These are phyloP conservation scores for Leucophenga varia DNA, from an alignment of 1,140 invertebrate genomes.

Conservation along the genomic window DNA sequence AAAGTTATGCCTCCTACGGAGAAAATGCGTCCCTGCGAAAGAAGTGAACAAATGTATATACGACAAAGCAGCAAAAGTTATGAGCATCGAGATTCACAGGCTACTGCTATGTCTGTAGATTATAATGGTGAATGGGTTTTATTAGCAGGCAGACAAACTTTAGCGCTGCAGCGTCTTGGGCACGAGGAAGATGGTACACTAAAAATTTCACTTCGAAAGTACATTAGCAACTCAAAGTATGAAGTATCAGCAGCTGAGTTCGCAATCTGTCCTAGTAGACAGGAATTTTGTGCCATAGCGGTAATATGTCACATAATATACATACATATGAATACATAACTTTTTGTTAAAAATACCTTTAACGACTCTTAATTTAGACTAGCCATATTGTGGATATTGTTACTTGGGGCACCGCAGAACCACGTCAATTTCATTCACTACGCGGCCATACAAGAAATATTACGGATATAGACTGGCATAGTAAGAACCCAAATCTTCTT, in stretches of 20 bases:
- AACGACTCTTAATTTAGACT: too few relatives aligned
- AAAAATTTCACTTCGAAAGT: too few relatives aligned
- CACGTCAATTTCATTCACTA: slow-evolving; percentile 72
- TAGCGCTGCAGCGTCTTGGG: slow-evolving; percentile 76
- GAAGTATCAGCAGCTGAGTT: slow-evolving; percentile 90
- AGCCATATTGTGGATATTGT: slow-evolving; percentile 84
- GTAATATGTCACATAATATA: slow-evolving; percentile 72
- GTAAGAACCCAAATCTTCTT: slow-evolving; percentile 82
- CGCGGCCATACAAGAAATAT: slow-evolving; percentile 85
- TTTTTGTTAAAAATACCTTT: too few relatives aligned
- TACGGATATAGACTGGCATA: slow-evolving; percentile 92
- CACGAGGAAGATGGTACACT: slow-evolving; percentile 70
- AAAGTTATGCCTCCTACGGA: slow-evolving; percentile 38
- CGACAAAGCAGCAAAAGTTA: slow-evolving; percentile 47
- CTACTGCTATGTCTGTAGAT: slow-evolving; percentile 89
- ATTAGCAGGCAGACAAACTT: slow-evolving; percentile 71
- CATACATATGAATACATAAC: too few relatives aligned
- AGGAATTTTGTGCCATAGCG: slow-evolving; percentile 84
- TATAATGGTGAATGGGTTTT: slow-evolving; percentile 79
- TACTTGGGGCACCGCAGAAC: slow-evolving; percentile 68
- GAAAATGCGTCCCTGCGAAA: slow-evolving; percentile 24
- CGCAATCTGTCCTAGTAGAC: slow-evolving; percentile 78
- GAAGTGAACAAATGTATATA: slow-evolving; percentile 38
- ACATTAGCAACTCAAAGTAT: slow-evolving; percentile 88
- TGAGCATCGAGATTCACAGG: slow-evolving; percentile 66